A percentile compares a stretch with the other conserved stretches of the same genome.
phyloP scores from a whole-genome alignment of 2,888 invertebrate genomes.

The Mantis religiosa region DNA sequence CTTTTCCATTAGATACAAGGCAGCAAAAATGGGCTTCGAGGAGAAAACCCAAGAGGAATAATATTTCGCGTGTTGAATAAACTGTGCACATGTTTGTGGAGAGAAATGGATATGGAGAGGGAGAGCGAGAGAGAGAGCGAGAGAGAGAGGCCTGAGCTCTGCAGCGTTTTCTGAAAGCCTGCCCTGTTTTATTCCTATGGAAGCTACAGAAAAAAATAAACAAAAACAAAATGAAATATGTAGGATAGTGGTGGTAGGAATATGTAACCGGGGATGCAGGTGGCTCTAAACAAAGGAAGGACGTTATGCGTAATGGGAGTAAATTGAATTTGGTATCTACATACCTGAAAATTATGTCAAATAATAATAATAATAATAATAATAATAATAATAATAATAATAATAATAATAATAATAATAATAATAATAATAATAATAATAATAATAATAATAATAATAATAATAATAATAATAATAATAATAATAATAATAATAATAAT shows the following conservation, averaged over 20 bases:
- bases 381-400: no score
- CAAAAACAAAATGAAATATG: not conserved
- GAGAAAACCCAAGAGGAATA: not conserved
- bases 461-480: no score
- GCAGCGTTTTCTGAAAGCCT: not conserved
- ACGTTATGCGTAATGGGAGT: not conserved
- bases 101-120: not conserved
- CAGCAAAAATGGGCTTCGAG: not conserved
- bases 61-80: not conserved
- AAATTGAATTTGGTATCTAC: not conserved
- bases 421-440: no score
- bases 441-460: no score
- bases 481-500: no score
- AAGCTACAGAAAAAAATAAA: not conserved
- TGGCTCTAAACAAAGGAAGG: not conserved
- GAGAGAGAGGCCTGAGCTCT: no score
- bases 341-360: no score
- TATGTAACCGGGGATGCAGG: not conserved
- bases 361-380: no score
- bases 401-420: no score
- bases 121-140: no score
- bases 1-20: not conserved
- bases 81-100: not conserved
- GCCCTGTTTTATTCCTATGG: not conserved
- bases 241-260: not conserved